Evolutionary conservation across 2,113 vertebrate genomes (phyloP).

Genomic region (Myotis yumanensis): DNA sequence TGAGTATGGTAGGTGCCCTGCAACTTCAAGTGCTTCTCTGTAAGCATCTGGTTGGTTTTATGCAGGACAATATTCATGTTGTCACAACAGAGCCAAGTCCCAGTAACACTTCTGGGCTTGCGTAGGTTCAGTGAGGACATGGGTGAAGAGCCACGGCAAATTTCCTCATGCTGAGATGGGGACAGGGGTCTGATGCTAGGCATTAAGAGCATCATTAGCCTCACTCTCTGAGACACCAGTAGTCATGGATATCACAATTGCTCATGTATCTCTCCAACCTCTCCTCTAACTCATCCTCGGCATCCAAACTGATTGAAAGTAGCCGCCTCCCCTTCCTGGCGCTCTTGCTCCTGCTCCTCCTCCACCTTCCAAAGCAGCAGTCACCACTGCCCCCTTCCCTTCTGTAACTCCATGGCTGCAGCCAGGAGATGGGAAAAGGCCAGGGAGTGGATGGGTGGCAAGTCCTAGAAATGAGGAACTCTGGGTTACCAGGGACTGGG

Average conservation of each 20-base stretch:
- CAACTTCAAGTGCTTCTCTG: neutral
- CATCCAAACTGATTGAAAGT: constrained; percentile 92
- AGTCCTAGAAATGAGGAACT: constrained; percentile 45
- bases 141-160: constrained; percentile 89
- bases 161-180: constrained; percentile 92
- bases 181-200: constrained; percentile 91
- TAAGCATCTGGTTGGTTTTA: neutral
- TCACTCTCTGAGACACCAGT: constrained; percentile 93
- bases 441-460: constrained; percentile 20
- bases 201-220: constrained; percentile 94
- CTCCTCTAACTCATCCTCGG: constrained; percentile 97
- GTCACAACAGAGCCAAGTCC: neutral
- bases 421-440: constrained; percentile 55
- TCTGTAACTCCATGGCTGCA: constrained; percentile 81
- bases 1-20: neutral
- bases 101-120: constrained; percentile 89
- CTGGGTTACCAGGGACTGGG: neutral
- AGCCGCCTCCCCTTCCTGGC: constrained; percentile 92
- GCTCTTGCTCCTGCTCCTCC: constrained; percentile 72
- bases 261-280: constrained; percentile 91
- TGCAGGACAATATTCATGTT: neutral
- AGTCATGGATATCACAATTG: constrained; percentile 89
- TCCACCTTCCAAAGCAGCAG: constrained; percentile 79
- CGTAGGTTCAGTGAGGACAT: constrained; percentile 89
- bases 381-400: constrained; percentile 84